A percentile compares a stretch with the other conserved stretches of the same genome.
These are phyloP conservation scores for Aromia moschata DNA, from an alignment of 2,888 invertebrate species.

Conservation along the genomic window DNA sequence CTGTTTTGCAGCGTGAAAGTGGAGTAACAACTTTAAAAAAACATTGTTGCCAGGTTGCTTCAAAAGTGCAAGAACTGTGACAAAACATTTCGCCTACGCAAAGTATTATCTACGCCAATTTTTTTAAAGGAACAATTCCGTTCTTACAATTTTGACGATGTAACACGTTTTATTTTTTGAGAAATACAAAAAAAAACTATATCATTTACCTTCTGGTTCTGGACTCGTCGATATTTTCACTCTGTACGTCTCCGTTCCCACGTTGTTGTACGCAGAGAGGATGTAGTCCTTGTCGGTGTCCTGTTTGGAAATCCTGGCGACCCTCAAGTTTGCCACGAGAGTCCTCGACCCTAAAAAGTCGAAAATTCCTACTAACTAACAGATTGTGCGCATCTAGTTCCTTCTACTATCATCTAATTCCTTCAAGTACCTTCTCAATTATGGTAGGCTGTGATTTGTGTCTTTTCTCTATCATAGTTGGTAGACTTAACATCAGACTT, in stretches of 20 bases:
- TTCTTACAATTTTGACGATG: too few species aligned
- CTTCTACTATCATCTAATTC: too few species aligned
- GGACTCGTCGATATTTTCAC: slow-evolving; percentile 75
- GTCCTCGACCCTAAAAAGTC: slow-evolving; percentile 71
- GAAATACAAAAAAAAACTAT: slow-evolving; percentile 17
- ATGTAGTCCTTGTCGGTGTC: slow-evolving; percentile 79
- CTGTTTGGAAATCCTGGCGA: slow-evolving; percentile 75
- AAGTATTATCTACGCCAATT: too few species aligned
- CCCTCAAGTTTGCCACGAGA: slow-evolving; percentile 73
- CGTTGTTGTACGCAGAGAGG: slow-evolving; percentile 74
- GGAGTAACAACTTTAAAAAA: slow-evolving; percentile 40
- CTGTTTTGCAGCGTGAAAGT: slow-evolving; percentile 47
- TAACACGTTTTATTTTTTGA: too few species aligned
- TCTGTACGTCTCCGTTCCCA: slow-evolving; percentile 71
- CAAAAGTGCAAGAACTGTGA: slow-evolving; percentile 22
- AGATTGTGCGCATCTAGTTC: too few species aligned
- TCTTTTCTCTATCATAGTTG: too few species aligned
- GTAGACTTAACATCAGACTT: too few species aligned
- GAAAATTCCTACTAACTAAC: too few species aligned
- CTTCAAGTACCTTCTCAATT: too few species aligned
- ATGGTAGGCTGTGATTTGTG: too few species aligned
- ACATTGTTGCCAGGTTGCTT: slow-evolving; percentile 17
- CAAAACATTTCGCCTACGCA: too few species aligned
- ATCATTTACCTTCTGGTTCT: slow-evolving; percentile 66
- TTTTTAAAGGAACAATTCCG: too few species aligned